Evolutionary conservation across 2,797 vertebrate species (phyloP).

Genomic region (Poecilia picta): DNA sequence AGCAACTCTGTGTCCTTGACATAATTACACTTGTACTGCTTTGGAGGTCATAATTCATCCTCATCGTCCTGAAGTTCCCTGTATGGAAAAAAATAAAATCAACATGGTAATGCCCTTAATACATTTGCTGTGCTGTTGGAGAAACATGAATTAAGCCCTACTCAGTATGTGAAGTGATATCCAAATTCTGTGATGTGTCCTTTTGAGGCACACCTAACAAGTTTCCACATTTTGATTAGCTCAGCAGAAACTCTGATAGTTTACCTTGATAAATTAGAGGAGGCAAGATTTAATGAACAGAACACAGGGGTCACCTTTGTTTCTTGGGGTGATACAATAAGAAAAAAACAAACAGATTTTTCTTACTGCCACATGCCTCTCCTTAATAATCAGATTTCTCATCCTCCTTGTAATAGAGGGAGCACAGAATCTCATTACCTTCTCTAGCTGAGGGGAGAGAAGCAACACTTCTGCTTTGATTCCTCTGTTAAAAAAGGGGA

Average conservation of each 20-base stretch:
- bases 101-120: conserved; percentile 64
- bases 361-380: conserved; percentile 98
- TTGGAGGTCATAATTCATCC: conserved; percentile 76
- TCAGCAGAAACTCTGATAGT: conserved; percentile 94
- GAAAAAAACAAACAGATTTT: conserved; percentile 92
- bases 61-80: conserved; percentile 74
- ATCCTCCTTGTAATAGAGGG: conserved; percentile 93
- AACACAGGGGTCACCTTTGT: conserved; percentile 93
- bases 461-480: conserved; percentile 85
- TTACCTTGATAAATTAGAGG: conserved; percentile 94
- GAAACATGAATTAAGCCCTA: conserved; percentile 66
- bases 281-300: conserved; percentile 95
- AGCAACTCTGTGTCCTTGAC: conserved; percentile 70
- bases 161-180: conserved; percentile 72
- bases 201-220: conserved; percentile 92
- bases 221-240: conserved; percentile 87
- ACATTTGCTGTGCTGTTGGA: conserved; percentile 55
- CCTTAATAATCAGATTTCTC: conserved; percentile 98
- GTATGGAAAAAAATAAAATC: conserved; percentile 28
- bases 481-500: conserved; percentile 72
- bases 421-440: conserved; percentile 96
- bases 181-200: conserved; percentile 84
- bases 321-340: conserved; percentile 93
- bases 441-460: conserved; percentile 89
- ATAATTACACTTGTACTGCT: conserved; percentile 73